A percentile compares a stretch with the other conserved stretches of the same genome.
These are phyloP conservation scores for Scaptomyza caliginosa DNA, from an alignment of 2,888 invertebrate genomes.

Conservation along the genomic window DNA sequence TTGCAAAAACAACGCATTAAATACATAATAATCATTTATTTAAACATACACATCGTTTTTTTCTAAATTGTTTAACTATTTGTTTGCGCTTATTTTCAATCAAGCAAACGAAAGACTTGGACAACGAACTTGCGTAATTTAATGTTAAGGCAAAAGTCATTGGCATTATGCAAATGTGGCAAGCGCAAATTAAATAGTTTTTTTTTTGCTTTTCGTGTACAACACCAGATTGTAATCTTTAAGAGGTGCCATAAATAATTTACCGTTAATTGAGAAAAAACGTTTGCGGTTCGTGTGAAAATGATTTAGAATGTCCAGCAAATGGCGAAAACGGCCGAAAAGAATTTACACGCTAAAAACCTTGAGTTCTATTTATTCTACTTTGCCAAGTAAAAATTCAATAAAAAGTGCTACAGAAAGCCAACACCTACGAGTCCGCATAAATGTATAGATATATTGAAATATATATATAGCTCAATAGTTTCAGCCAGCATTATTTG, in stretches of 20 bases:
- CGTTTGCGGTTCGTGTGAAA: slow-evolving; percentile 31
- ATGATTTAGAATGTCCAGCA: slow-evolving; percentile 31
- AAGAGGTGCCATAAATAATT: slow-evolving; percentile 42
- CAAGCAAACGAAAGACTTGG: slow-evolving; percentile 55
- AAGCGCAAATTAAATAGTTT: slow-evolving; percentile 60
- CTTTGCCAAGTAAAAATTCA: slow-evolving; percentile 24
- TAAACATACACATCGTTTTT: slow-evolving; percentile 19
- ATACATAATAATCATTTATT: slow-evolving; percentile 29
- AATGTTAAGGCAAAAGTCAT: slow-evolving; percentile 53
- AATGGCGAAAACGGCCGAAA: slow-evolving; percentile 29
- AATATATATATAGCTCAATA: not conserved
- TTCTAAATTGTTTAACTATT: slow-evolving; percentile 23
- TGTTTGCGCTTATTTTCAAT: slow-evolving; percentile 13
- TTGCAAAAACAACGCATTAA: slow-evolving; percentile 24
- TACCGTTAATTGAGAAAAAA: slow-evolving; percentile 67
- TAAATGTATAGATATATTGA: not conserved
- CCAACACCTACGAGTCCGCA: slow-evolving; percentile 59
- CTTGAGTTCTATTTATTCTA: slow-evolving; percentile 57
- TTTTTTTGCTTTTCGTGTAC: slow-evolving; percentile 34
- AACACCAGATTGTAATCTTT: slow-evolving; percentile 58
- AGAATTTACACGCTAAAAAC: slow-evolving; percentile 54
- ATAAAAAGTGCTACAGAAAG: slow-evolving; percentile 27
- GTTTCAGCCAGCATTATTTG: slow-evolving; percentile 35
- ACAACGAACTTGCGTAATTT: slow-evolving; percentile 67
- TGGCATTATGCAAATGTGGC: slow-evolving; percentile 68